phyloP scores from a whole-genome alignment of 2,888 invertebrate genomes.

The Eilema depressum region DNA sequence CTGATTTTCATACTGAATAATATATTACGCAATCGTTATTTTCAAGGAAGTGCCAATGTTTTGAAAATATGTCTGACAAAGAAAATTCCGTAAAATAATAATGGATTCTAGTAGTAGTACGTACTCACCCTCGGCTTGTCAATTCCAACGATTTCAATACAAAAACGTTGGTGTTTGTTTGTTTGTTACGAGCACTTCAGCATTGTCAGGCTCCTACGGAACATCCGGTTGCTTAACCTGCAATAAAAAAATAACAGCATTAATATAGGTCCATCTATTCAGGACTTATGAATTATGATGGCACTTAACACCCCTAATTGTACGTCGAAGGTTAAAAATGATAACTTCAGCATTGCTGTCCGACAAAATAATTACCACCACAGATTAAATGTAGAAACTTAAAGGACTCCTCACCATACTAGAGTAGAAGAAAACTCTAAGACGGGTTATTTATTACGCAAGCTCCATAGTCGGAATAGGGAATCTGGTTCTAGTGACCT shows the following conservation, averaged over 20 bases:
- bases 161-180: conserved; percentile 1
- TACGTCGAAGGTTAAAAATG: too few species aligned
- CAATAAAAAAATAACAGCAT: background rate
- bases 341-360: too few species aligned
- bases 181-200: conserved; percentile 15
- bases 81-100: background rate
- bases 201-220: conserved; percentile 15
- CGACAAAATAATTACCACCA: too few species aligned
- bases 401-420: too few species aligned
- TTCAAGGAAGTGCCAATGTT: background rate
- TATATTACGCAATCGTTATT: background rate
- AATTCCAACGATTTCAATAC: conserved; percentile 15
- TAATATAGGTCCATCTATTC: too few species aligned
- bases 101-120: background rate
- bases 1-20: background rate
- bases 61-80: background rate
- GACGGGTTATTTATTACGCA: too few species aligned
- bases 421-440: too few species aligned
- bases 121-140: conserved; percentile 5
- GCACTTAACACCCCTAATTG: too few species aligned
- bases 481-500: too few species aligned
- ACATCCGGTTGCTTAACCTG: conserved; percentile 6
- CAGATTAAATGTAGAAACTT: too few species aligned
- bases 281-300: too few species aligned
- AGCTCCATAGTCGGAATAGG: too few species aligned